phyloP scores from a whole-genome alignment of 2,797 vertebrate genomes.

The Enteromius paludinosus region DNA sequence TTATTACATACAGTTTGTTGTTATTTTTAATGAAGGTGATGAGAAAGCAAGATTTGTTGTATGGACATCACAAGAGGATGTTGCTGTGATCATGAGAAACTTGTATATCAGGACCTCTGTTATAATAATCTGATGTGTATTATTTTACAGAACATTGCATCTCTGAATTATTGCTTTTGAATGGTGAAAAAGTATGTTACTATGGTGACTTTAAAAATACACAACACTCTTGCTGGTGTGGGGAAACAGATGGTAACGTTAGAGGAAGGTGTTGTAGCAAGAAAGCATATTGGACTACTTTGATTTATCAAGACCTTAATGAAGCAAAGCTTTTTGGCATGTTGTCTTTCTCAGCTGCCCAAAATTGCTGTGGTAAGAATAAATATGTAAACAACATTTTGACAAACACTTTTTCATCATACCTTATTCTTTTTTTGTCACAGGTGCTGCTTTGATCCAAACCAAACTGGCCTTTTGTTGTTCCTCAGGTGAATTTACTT shows the following conservation, averaged over 20 bases:
- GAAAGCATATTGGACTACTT: conserved; percentile 30
- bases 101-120: no score
- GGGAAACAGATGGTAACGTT: conserved; percentile 28
- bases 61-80: not conserved
- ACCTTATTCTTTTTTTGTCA: conserved; percentile 5
- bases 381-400: not conserved
- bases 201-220: conserved; percentile 26
- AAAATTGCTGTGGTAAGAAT: not conserved
- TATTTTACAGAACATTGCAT: conserved; percentile 1
- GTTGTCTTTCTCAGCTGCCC: conserved; percentile 2
- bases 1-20: not conserved
- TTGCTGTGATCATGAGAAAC: not conserved
- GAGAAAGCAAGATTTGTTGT: not conserved
- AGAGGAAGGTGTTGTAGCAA: conserved; percentile 11
- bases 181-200: conserved; percentile 1
- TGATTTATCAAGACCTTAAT: conserved; percentile 35
- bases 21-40: not conserved
- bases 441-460: conserved; percentile 25
- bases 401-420: conserved; percentile 11
- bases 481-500: conserved; percentile 39
- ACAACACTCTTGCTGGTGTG: not conserved
- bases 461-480: conserved; percentile 45
- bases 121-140: not conserved
- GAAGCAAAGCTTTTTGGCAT: conserved; percentile 12
- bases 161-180: not conserved